These are phyloP conservation scores for Misgurnus anguillicaudatus DNA, from an alignment of 2,113 vertebrate genomes.

Conservation along the genomic window DNA sequence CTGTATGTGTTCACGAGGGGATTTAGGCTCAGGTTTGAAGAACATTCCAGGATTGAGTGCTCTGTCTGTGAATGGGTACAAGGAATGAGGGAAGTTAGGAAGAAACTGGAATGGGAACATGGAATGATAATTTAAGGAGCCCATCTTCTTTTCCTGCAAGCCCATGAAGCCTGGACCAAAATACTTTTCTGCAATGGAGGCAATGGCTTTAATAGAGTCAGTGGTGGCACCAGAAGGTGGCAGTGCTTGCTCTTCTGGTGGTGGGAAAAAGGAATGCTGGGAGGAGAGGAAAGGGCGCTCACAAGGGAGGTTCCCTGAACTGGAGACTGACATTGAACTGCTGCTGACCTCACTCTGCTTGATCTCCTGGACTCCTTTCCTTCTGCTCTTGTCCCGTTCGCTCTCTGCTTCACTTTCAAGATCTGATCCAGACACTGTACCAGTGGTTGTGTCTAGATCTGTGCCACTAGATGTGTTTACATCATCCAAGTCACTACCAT, in stretches of 20 bases:
- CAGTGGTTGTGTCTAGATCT: conserved; percentile 94
- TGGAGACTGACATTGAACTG: conserved; percentile 71
- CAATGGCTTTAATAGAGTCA: conserved; percentile 98
- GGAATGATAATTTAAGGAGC: conserved; percentile 90
- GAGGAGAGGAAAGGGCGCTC: conserved; percentile 87
- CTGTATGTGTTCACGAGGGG: conserved; percentile 87
- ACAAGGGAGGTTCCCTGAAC: conserved; percentile 70
- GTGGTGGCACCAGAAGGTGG: conserved; percentile 82
- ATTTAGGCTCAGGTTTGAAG: conserved; percentile 95
- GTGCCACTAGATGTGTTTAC: conserved; percentile 96
- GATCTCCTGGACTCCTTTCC: conserved; percentile 71
- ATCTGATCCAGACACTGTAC: conserved; percentile 92
- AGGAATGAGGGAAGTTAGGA: conserved; percentile 92
- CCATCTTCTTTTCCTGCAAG: conserved; percentile 96
- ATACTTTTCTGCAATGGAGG: conserved; percentile 98
- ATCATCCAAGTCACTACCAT: conserved; percentile 97
- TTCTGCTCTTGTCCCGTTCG: conserved; percentile 75
- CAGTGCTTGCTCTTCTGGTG: conserved; percentile 91
- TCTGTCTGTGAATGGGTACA: conserved; percentile 91
- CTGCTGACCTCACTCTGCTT: conserved; percentile 78
- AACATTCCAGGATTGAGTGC: conserved; percentile 88
- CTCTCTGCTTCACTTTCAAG: conserved; percentile 90
- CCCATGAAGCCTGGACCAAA: conserved; percentile 97
- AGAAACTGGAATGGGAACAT: conserved; percentile 97
- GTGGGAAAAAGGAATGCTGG: conserved; percentile 94